phyloP scores from a whole-genome alignment of 2,113 vertebrate genomes.

The Abramis brama region DNA sequence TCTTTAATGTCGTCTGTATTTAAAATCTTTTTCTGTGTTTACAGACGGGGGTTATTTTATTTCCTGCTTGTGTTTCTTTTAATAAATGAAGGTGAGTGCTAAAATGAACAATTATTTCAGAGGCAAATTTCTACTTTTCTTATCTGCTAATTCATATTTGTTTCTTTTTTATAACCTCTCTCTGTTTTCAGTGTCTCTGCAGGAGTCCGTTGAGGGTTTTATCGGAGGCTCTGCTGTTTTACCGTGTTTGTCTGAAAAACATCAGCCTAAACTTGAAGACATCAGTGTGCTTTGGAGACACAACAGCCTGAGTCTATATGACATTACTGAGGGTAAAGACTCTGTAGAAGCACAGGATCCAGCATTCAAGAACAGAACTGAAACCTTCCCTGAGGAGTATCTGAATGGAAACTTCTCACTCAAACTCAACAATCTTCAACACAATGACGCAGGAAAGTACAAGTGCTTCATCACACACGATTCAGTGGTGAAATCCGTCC shows the following conservation, averaged over 20 bases:
- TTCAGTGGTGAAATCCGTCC: fast-evolving
- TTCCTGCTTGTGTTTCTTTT: neutral
- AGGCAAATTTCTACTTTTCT: neutral
- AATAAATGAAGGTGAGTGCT: neutral
- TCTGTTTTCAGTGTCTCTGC: neutral
- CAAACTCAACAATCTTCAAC: neutral
- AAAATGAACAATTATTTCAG: neutral
- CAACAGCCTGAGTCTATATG: neutral
- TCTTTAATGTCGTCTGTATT: too few species aligned
- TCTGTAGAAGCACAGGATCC: neutral
- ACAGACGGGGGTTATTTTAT: too few species aligned
- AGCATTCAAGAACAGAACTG: neutral
- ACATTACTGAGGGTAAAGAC: neutral
- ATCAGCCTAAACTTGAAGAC: neutral
- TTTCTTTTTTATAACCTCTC: neutral
- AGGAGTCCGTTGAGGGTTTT: neutral
- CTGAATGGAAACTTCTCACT: conserved; percentile 21
- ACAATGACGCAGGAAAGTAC: neutral
- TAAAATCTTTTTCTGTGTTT: too few species aligned
- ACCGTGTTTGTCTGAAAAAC: neutral
- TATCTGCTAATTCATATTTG: neutral
- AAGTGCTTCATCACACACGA: neutral
- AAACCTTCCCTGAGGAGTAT: neutral
- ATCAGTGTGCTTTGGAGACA: neutral
- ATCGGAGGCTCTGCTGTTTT: neutral